Base-by-base conservation (phyloP, 2,113 vertebrate genomes). In the Oxyruncus cristatus region DNA sequence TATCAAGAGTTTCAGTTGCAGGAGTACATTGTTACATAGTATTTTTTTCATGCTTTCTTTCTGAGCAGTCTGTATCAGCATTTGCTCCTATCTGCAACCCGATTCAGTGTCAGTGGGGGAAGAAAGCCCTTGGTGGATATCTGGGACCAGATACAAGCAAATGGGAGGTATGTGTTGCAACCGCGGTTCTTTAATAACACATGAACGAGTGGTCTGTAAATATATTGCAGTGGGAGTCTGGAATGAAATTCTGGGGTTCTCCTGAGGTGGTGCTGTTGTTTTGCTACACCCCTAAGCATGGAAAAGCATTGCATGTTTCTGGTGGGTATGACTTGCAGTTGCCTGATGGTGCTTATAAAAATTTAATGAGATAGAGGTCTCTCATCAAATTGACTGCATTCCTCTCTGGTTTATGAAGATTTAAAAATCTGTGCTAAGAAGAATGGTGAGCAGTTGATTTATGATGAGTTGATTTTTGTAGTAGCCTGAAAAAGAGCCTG, bases 11-110 rank as follows among this genome's bases (percentile, higher is more conserved):
- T 91, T 55, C 37, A 62, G 44, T 88, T 87, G n/a, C 12, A 75
- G 37, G 20, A 50, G 16, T 65, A 80, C 14, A 46, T 52, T 81
- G 39, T 56, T 75, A 55, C 19, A 44, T 44, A 17, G 9, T 68
- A 13, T 56, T 12, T 26, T 41, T 63, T 11, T 33, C 7, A 5
- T 35, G 21, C 94, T 93, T 67, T 86, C 47, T 97, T 95, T 92
- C 65, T 80, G 13, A 80, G 93, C 96, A 99, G 99, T 98, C 99
- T 4, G 99, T 99, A 21, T 99, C 99, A 3, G 99, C 99, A 5
- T 99, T 99, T 91, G 98, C 99, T 81, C 99, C 99, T 75, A 98
- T 99, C 98, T 99, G 99, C 97, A 99, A 99, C 97, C 99, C 99
- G 1, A 59, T 99, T 56, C 99, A 99, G 97, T 99, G 99, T 87